A percentile compares a stretch with the other conserved stretches of the same genome.
These are phyloP conservation scores for Drosophila equinoxialis DNA, from an alignment of 1,140 invertebrate genomes.

Conservation along the genomic window DNA sequence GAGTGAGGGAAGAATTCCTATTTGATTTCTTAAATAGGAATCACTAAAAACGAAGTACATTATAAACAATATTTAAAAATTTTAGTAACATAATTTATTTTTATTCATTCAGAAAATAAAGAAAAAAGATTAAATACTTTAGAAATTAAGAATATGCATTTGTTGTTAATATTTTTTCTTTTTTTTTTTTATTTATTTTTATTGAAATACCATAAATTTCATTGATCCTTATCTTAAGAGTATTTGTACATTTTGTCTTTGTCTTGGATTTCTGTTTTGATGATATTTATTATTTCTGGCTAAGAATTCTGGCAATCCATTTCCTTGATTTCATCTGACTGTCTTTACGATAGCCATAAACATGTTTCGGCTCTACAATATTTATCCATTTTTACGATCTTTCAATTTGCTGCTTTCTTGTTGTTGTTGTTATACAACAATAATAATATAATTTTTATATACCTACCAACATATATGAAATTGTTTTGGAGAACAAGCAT, in stretches of 20 bases:
- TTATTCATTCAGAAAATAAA: too few relatives aligned
- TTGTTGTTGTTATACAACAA: constrained; percentile 27
- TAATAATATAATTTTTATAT: constrained; percentile 41
- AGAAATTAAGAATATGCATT: background rate
- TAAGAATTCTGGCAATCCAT: constrained; percentile 7
- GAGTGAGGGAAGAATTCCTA: too few relatives aligned
- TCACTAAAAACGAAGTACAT: too few relatives aligned
- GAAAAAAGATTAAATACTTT: too few relatives aligned
- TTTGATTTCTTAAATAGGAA: too few relatives aligned
- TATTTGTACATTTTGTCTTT: background rate
- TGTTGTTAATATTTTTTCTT: background rate
- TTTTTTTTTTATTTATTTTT: background rate
- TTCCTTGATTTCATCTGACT: background rate
- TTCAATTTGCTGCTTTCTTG: constrained; percentile 44
- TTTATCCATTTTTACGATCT: constrained; percentile 36
- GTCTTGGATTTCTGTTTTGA: background rate
- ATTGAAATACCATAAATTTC: constrained; percentile 1
- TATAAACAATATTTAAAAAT: too few relatives aligned
- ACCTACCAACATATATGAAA: constrained; percentile 35
- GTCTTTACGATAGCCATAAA: constrained; percentile 21
- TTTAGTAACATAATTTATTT: too few relatives aligned
- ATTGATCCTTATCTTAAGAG: background rate
- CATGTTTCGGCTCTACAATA: constrained; percentile 26
- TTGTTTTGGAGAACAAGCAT: constrained; percentile 27
- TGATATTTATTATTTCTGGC: background rate